Percentiles rank a stretch among this genome's conserved stretches.
Conservation (phyloP, 1,140 invertebrate genomes). For the Luehdorfia chinensis region DNA sequence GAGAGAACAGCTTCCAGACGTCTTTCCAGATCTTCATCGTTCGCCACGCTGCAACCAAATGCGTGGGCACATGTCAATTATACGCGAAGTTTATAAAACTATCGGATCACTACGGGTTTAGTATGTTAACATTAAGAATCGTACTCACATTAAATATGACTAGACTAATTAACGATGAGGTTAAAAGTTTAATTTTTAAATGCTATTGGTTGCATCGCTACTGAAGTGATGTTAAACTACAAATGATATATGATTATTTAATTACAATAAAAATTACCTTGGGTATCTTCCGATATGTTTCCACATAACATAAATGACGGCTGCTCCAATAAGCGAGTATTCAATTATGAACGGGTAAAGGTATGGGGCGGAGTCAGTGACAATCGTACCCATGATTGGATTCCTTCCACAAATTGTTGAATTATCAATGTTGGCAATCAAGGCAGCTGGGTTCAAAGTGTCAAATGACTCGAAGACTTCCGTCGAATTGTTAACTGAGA, state of each 20-base stretch:
- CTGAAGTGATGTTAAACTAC: slow-evolving; percentile 8
- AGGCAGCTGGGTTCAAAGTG: slow-evolving; percentile 79
- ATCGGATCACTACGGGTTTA: no score
- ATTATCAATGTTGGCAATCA: slow-evolving; percentile 78
- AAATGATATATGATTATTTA: slow-evolving; percentile 8
- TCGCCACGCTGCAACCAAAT: slow-evolving; percentile 81
- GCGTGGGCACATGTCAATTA: slow-evolving; percentile 50
- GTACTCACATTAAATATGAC: no score
- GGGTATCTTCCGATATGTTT: slow-evolving; percentile 93
- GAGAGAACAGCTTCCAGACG: slow-evolving; percentile 90
- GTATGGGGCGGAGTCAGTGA: slow-evolving; percentile 93
- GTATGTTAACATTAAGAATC: no score
- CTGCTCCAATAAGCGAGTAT: slow-evolving; percentile 97
- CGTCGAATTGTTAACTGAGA: slow-evolving; percentile 73
- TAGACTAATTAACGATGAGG: slow-evolving; percentile 5
- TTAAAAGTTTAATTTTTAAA: no score
- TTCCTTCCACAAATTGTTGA: slow-evolving; percentile 84
- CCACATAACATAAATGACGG: slow-evolving; percentile 99
- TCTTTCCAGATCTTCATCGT: slow-evolving; percentile 90
- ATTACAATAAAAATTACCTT: slow-evolving; percentile 65
- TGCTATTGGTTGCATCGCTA: slow-evolving; percentile 14
- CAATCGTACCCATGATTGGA: slow-evolving; percentile 95
- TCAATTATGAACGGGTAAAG: slow-evolving; percentile 98
- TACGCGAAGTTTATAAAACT: no score
- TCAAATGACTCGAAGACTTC: slow-evolving; percentile 80